Base-by-base conservation (phyloP, 2,113 vertebrate species). In the Garra rufa region DNA sequence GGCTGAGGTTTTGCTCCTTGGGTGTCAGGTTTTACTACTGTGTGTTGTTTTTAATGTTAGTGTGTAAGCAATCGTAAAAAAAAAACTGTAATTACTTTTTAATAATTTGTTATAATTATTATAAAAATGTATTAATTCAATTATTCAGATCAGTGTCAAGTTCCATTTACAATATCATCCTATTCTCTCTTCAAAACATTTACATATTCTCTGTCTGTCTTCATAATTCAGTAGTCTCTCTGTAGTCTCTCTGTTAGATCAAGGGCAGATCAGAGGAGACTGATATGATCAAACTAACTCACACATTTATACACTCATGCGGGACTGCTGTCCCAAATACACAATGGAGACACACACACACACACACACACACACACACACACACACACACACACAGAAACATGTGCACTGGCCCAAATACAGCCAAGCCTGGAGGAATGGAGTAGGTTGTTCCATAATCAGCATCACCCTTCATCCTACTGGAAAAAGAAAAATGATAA, bases 331-430 rank as follows among this genome's bases (percentile, higher is more conserved):
- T 69, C 52, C 57, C 70, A 84, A 71, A 43, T 43, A 76, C 44
- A 26, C 46, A 67, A 77, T 81, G 57, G 46, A 70, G 24, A 83
- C 69, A 76, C 77, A 81, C 17, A 26, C 41, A 83, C 69, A 81
- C 70, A 81, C 19, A 28, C 43, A 74, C 81, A 67, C 44, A 75
- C 46, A 10, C n/a, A 80, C 46, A 28, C 28, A 59, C 55, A 24
- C 3, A 28, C 43, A 74, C 81, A 67, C 44, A 75, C 46, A 10
- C n/a, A 80, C 46, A 28, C 28, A 59, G 21, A 24, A 43, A 59
- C 55, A 24, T 7, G 50, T 52, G 50, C 28, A 3, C 28, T 65
- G 28, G 30, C 41, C 21, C 59, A 83, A 48, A 76, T 65, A 46
- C 24, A 24, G 82, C 10, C 17, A 41, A 74, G 38, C 61, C 63